Percentiles rank a stretch among this genome's conserved stretches.
Evolutionary conservation across 1,140 invertebrate genomes (phyloP).

Genomic region (Venustaconcha ellipsiformis): DNA sequence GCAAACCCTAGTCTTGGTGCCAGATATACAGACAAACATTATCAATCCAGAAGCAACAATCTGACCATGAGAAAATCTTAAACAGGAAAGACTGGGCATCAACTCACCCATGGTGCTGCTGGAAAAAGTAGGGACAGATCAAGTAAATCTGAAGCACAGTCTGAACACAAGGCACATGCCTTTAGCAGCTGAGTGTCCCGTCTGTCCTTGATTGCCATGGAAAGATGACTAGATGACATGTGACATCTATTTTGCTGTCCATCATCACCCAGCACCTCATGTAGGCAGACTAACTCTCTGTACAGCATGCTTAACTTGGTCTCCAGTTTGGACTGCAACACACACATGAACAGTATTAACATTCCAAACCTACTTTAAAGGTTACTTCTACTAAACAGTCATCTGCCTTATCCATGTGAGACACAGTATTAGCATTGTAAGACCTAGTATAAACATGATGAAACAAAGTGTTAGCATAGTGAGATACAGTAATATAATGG

Average conservation of each 20-base stretch:
- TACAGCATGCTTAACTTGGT: constrained; percentile 53
- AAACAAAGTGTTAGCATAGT: too few species aligned
- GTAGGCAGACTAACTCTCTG: constrained; percentile 51
- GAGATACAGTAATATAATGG: too few species aligned
- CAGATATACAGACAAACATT: too few species aligned
- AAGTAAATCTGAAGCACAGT: constrained; percentile 51
- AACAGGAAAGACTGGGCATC: too few species aligned
- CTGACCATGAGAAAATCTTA: too few species aligned
- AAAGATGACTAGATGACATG: constrained; percentile 36
- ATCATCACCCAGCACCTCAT: constrained; percentile 31
- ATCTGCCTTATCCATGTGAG: background rate
- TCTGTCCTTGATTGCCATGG: constrained; percentile 43
- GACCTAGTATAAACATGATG: too few species aligned
- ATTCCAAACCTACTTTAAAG: background rate
- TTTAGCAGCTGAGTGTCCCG: constrained; percentile 40
- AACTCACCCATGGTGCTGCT: constrained; percentile 60
- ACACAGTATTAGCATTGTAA: too few species aligned
- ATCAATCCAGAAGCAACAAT: too few species aligned
- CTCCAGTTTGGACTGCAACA: constrained; percentile 57
- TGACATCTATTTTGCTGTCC: constrained; percentile 13
- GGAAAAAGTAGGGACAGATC: constrained; percentile 56
- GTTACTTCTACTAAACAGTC: too few species aligned
- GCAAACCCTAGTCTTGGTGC: too few species aligned
- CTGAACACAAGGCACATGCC: constrained; percentile 50
- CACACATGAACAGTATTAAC: constrained; percentile 2